Base-by-base conservation (phyloP, 2,797 vertebrate species). In the Siniperca scherzeri region DNA sequence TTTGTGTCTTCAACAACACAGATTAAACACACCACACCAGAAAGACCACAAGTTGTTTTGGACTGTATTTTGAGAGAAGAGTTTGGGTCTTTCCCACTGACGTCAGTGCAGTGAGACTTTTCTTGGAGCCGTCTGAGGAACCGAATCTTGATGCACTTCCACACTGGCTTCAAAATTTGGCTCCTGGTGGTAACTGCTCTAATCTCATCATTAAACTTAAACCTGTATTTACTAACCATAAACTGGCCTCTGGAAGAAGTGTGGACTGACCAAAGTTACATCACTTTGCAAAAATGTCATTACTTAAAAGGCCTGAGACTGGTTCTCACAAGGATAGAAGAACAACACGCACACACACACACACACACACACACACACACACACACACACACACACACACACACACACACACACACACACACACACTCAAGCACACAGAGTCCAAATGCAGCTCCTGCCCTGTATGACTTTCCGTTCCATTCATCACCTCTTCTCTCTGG, bases 401-500 rank as follows among this genome's bases (percentile, higher is more conserved):
- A 80, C 62, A 76, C 64, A 78, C 60, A 77, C 74, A 70, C n/a
- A 59, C 71, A 81, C 44, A 62, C 12, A 55, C 53, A 77, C 55
- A 68, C 50, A 64, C 64, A 61, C 70, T 9, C 78, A 33, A 4
- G 14, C 36, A 46, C 36, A 56, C 80, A 74, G 4, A 78, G 85
- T 87, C 82, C 77, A 74, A 84, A 78, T 76, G 79, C 74, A 83
- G 61, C 82, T 77, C 13, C 72, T 77, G 84, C 40, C 72, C 81
- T 73, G 76, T 67, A 74, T 50, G 75, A 87, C 86, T 92, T 80
- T 87, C 72, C 14, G 56, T 69, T 87, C 61, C 84, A 90, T 92
- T 90, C 88, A 93, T 92, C 91, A 88, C 80, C 79, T 80, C 74
- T 90, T 66, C 82, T 72, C 85, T 68, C 88, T 71, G 77, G 77